Evolutionary conservation across 2,113 vertebrate genomes (phyloP).

Genomic region (Tinamus guttatus): DNA sequence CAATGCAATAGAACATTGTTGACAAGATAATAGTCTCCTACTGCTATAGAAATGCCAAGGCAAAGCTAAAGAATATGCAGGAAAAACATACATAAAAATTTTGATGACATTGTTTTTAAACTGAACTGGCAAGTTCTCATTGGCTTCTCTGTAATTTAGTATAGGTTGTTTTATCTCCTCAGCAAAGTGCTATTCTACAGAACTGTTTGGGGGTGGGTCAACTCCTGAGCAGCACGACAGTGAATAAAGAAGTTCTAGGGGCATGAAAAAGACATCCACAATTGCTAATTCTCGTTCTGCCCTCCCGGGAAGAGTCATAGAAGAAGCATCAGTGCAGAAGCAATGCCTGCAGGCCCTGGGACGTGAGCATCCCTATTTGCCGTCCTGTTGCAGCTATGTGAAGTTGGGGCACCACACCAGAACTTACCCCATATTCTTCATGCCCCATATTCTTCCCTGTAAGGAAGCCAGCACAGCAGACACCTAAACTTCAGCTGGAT

Average conservation of each 20-base stretch:
- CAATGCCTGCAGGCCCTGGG: fast-evolving
- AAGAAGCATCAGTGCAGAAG: background rate
- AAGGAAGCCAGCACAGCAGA: background rate
- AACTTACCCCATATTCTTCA: background rate
- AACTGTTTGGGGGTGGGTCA: background rate
- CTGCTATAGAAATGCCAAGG: conserved; percentile 73
- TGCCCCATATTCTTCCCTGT: background rate
- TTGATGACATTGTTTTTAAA: conserved; percentile 45
- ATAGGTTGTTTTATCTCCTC: background rate
- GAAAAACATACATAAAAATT: conserved; percentile 49
- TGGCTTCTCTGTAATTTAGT: background rate
- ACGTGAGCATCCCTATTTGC: background rate
- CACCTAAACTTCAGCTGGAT: background rate
- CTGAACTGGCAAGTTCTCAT: conserved; percentile 17
- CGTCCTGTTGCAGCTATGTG: background rate
- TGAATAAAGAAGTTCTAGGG: fast-evolving
- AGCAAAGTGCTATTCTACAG: background rate
- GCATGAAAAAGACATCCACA: background rate
- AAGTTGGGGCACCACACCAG: fast-evolving
- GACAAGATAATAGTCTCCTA: conserved; percentile 78
- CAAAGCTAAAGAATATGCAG: conserved; percentile 57
- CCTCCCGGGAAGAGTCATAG: background rate
- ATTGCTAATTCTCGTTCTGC: background rate
- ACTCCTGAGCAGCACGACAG: background rate
- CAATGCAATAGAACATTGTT: conserved; percentile 76